phyloP scores from a whole-genome alignment of 1,140 invertebrate species.

The Trichonephila clavipes region DNA sequence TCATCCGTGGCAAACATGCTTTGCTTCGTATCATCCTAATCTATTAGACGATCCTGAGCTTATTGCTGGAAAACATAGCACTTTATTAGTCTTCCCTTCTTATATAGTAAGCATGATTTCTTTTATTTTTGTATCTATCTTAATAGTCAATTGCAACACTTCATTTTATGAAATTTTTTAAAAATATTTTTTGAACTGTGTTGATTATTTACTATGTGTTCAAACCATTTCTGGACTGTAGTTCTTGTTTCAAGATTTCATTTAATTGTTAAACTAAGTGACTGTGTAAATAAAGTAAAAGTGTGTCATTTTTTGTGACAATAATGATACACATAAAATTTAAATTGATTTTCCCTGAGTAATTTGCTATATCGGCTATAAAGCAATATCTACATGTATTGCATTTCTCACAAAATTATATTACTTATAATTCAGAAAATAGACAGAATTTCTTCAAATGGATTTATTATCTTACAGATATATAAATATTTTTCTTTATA shows the following conservation, averaged over 20 bases:
- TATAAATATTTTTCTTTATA: too few species aligned
- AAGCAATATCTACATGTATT: too few species aligned
- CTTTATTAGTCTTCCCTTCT: constrained; percentile 94
- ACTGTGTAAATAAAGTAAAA: neutral
- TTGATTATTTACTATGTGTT: neutral
- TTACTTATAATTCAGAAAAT: too few species aligned
- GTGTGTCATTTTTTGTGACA: too few species aligned
- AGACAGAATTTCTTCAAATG: too few species aligned
- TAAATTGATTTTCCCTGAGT: too few species aligned
- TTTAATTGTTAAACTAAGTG: neutral
- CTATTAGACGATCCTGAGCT: constrained; percentile 96
- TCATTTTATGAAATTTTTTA: neutral
- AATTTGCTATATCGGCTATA: too few species aligned
- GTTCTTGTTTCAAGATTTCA: neutral
- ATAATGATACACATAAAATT: too few species aligned
- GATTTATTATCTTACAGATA: too few species aligned
- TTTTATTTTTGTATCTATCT: neutral
- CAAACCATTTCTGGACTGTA: too few species aligned
- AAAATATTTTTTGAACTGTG: neutral
- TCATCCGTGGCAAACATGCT: constrained; percentile 76
- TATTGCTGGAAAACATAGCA: constrained; percentile 95
- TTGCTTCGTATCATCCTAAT: constrained; percentile 88
- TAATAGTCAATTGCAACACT: neutral
- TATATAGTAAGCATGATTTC: constrained; percentile 86
- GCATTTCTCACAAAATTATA: too few species aligned